phyloP scores from a whole-genome alignment of 1,140 invertebrate genomes.

The Zaprionus davidi region DNA sequence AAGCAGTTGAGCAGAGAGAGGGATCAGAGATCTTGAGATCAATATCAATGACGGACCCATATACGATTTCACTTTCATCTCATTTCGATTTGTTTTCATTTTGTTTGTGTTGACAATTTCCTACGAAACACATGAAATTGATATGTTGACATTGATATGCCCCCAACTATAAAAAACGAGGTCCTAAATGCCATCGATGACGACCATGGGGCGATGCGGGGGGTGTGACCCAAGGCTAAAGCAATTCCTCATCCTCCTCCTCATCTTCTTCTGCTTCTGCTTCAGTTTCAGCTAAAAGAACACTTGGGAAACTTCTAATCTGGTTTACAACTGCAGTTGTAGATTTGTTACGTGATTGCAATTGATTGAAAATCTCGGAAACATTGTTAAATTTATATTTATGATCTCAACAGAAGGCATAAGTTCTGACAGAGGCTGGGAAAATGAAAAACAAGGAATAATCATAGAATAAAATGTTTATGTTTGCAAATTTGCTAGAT shows the following conservation, averaged over 20 bases:
- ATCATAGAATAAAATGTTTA: too few relatives aligned
- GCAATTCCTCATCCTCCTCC: neutral
- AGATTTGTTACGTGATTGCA: neutral
- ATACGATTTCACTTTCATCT: slow-evolving; percentile 67
- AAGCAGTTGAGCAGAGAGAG: neutral
- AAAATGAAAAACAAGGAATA: too few relatives aligned
- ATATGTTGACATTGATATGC: slow-evolving; percentile 75
- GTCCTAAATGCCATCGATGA: neutral
- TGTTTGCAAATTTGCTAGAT: too few relatives aligned
- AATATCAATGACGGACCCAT: slow-evolving; percentile 27
- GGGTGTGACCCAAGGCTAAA: neutral
- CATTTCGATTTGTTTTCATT: slow-evolving; percentile 15
- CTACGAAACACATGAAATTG: slow-evolving; percentile 59
- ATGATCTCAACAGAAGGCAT: neutral
- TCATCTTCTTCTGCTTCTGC: neutral
- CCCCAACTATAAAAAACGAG: slow-evolving; percentile 33
- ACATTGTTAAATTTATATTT: neutral
- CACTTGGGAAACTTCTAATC: neutral
- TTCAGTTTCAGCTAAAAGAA: neutral
- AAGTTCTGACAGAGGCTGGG: neutral
- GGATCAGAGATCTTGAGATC: slow-evolving; percentile 10
- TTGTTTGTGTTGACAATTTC: slow-evolving; percentile 56
- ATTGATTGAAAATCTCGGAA: neutral
- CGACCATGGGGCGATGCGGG: neutral
- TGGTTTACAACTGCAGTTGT: neutral